A percentile compares a stretch with the other conserved stretches of the same genome.
These are phyloP conservation scores for Nothura maculosa DNA, from an alignment of 2,797 vertebrate genomes.

Conservation along the genomic window DNA sequence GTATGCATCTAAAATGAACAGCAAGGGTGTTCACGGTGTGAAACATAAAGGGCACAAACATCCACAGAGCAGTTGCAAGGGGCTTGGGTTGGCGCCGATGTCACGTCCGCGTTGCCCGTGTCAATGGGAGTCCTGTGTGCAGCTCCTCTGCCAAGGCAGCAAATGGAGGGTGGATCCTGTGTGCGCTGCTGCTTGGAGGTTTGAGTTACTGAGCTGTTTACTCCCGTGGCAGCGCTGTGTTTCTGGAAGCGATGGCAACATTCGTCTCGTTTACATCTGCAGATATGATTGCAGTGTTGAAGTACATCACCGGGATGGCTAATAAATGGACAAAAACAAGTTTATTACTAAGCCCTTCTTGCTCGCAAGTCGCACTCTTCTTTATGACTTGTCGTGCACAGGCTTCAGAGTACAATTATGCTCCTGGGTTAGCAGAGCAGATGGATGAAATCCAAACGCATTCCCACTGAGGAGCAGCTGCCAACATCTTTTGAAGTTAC, in stretches of 20 bases:
- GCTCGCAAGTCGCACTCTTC: not conserved
- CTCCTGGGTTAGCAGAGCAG: not conserved
- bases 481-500: not conserved
- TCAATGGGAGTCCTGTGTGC: not conserved
- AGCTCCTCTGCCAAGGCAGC: not conserved
- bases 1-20: not conserved
- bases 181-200: not conserved
- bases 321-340: not conserved
- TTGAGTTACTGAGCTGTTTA: not conserved
- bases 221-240: not conserved
- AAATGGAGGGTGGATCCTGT: not conserved
- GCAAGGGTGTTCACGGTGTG: not conserved
- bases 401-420: not conserved
- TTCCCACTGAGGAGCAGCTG: not conserved
- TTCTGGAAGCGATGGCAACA: not conserved
- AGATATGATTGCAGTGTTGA: not conserved
- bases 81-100: not conserved
- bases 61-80: accelerated
- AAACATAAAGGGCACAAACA: not conserved
- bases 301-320: not conserved
- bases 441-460: not conserved
- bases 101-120: accelerated
- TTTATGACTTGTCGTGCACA: not conserved
- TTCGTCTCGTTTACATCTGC: not conserved
- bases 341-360: not conserved